Conservation (phyloP, 92 coral and sea anemone species). For the Virgularia gustaviana region DNA sequence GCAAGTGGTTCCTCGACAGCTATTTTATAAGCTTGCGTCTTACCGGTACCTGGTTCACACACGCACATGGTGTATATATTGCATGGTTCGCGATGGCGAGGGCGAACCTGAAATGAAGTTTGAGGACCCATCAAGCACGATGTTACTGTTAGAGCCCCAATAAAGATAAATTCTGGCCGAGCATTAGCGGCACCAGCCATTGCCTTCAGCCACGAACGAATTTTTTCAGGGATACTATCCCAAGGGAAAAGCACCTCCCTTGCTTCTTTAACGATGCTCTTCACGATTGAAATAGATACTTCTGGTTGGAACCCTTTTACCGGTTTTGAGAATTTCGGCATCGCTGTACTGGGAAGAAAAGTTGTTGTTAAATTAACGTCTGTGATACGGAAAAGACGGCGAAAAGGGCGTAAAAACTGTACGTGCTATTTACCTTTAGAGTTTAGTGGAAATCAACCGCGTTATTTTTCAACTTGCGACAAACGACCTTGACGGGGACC, state of each 20-base stretch:
- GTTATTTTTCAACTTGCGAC: no score
- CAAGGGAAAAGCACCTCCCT: conserved; percentile 12
- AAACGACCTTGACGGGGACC: no score
- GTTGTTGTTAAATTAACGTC: no score
- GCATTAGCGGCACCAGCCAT: conserved; percentile 27
- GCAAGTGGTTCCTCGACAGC: conserved; percentile 17
- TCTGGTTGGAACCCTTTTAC: neutral
- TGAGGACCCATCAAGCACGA: conserved; percentile 30
- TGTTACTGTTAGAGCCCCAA: conserved; percentile 19
- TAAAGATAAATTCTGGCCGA: conserved; percentile 15
- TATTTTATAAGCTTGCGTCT: conserved; percentile 21
- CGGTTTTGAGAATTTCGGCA: no score
- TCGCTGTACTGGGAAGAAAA: no score
- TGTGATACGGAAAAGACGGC: no score
- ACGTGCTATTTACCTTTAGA: no score
- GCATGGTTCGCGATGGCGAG: conserved; percentile 12
- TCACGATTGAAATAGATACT: neutral
- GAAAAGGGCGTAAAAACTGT: no score
- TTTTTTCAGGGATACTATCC: neutral
- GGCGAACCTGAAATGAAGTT: neutral
- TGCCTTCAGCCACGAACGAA: conserved; percentile 21
- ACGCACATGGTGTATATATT: conserved; percentile 13
- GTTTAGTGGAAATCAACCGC: no score
- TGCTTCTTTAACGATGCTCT: conserved; percentile 13
- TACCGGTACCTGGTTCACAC: conserved; percentile 29